Evolutionary conservation across 2,888 invertebrate species (phyloP).

Genomic region (Meliscaeva auricollis): DNA sequence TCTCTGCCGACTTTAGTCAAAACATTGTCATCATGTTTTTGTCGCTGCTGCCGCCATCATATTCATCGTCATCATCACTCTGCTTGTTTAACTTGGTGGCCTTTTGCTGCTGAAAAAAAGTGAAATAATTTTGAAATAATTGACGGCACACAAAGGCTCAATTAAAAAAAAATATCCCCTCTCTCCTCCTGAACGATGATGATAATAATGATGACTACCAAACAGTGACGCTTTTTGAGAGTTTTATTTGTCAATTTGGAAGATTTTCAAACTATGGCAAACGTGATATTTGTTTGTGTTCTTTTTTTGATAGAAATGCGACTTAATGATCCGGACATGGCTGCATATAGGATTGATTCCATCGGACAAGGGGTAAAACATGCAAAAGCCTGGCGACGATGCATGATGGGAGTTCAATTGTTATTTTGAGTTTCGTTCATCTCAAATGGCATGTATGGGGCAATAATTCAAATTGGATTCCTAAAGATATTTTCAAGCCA

Average conservation of each 20-base stretch:
- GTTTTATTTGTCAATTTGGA: constrained; percentile 68
- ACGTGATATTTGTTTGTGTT: constrained; percentile 54
- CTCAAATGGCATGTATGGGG: background rate
- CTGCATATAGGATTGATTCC: constrained; percentile 40
- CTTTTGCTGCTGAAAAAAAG: constrained; percentile 53
- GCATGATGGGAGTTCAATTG: constrained; percentile 1
- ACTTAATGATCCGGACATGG: constrained; percentile 66
- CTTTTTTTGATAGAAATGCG: constrained; percentile 56
- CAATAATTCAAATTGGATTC: constrained; percentile 9
- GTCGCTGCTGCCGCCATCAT: background rate
- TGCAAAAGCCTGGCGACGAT: constrained; percentile 17
- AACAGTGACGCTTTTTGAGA: constrained; percentile 20
- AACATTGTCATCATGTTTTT: background rate
- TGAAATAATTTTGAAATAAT: constrained; percentile 76
- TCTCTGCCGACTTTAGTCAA: constrained; percentile 46
- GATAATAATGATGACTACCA: background rate
- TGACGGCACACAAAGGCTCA: constrained; percentile 50
- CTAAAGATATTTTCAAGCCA: background rate
- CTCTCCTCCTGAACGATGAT: background rate
- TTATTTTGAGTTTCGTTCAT: background rate
- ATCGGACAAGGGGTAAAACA: constrained; percentile 61
- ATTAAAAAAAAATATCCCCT: constrained; percentile 11
- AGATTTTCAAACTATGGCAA: constrained; percentile 13
- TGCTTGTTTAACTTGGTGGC: constrained; percentile 53
- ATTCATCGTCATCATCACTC: background rate